phyloP scores from a whole-genome alignment of 2,888 invertebrate genomes.

The Sinodicranocentrus sp. region DNA sequence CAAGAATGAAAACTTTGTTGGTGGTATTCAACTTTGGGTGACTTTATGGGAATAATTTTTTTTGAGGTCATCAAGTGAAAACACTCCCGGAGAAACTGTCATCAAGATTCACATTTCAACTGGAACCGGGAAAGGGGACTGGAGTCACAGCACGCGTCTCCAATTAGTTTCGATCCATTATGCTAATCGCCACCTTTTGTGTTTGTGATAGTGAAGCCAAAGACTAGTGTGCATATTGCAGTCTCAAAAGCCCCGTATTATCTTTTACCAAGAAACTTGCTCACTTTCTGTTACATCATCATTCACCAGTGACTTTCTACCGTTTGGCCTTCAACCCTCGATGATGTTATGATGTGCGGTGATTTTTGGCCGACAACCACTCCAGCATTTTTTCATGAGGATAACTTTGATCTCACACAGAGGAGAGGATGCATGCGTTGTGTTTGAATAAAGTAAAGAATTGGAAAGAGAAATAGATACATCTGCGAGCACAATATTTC shows the following conservation, averaged over 20 bases:
- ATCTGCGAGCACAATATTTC: slow-evolving; percentile 30
- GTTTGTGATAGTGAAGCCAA: not conserved
- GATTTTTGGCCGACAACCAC: slow-evolving; percentile 20
- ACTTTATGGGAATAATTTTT: no score
- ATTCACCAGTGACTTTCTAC: slow-evolving; percentile 37
- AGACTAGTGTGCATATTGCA: slow-evolving; percentile 6
- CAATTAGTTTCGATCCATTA: slow-evolving; percentile 77
- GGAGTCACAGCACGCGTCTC: slow-evolving; percentile 72
- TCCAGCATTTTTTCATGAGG: slow-evolving; percentile 39
- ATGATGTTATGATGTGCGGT: not conserved
- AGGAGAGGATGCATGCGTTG: slow-evolving; percentile 15
- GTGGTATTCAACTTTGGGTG: slow-evolving; percentile 12
- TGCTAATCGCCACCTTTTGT: slow-evolving; percentile 76
- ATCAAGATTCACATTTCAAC: slow-evolving; percentile 39
- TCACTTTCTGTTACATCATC: slow-evolving; percentile 35
- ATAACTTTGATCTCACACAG: slow-evolving; percentile 43
- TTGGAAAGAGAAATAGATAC: not conserved
- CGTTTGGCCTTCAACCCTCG: slow-evolving; percentile 50
- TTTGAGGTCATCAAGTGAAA: slow-evolving; percentile 38
- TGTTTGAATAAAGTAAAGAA: not conserved
- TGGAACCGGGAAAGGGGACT: slow-evolving; percentile 31
- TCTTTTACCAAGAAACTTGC: no score
- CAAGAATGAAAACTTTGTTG: not conserved
- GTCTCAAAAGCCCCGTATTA: no score
- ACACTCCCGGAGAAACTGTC: slow-evolving; percentile 48